Conservation (phyloP, 2,888 invertebrate species). For the Spilosoma lubricipeda region DNA sequence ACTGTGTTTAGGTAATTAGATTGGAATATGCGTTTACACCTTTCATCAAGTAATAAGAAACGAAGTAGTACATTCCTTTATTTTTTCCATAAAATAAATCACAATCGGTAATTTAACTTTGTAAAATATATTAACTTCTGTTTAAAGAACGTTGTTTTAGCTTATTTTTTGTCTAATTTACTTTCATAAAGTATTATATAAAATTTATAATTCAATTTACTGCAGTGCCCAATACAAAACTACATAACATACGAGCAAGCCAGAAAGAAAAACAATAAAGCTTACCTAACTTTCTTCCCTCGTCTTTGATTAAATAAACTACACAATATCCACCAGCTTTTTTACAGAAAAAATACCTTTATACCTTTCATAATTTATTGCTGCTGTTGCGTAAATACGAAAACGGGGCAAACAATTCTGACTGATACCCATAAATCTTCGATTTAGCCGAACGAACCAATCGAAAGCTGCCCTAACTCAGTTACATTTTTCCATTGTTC, state of each 20-base stretch:
- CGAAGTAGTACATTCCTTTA: too few species aligned
- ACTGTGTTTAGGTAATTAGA: not conserved
- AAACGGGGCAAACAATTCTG: slow-evolving; percentile 40
- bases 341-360: slow-evolving; percentile 39
- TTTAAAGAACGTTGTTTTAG: too few species aligned
- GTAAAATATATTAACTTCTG: too few species aligned
- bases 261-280: slow-evolving; percentile 6
- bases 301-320: slow-evolving; percentile 7
- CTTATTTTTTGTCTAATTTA: not conserved
- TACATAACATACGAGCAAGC: not conserved
- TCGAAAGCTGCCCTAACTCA: slow-evolving; percentile 38
- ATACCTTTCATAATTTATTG: slow-evolving; percentile 45
- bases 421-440: slow-evolving; percentile 49
- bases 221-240: not conserved
- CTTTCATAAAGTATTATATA: not conserved
- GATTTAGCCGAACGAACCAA: slow-evolving; percentile 46
- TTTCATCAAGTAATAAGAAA: not conserved
- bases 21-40: not conserved
- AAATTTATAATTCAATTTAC: not conserved
- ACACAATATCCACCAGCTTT: slow-evolving; percentile 25
- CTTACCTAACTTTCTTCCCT: not conserved
- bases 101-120: too few species aligned
- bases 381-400: slow-evolving; percentile 47
- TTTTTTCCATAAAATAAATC: too few species aligned
- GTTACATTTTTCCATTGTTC: slow-evolving; percentile 52